Evolutionary conservation across 2,797 vertebrate species (phyloP).

Genomic region (Phylloscopus collybita): DNA sequence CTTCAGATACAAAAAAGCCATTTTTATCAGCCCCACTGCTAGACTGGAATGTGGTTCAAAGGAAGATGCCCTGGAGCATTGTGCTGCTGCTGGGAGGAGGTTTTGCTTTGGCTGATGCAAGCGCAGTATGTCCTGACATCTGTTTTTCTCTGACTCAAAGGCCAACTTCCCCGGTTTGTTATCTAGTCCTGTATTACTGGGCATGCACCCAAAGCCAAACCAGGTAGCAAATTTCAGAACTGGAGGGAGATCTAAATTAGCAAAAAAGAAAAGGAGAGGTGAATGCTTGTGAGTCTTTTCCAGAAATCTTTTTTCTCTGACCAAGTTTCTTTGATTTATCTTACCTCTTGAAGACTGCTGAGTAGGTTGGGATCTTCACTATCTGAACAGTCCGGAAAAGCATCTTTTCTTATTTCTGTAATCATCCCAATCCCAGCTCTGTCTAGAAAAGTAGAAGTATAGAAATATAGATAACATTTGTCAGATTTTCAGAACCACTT

Average conservation of each 20-base stretch:
- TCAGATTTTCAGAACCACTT: neutral
- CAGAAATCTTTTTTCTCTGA: neutral
- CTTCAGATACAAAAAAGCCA: conserved; percentile 65
- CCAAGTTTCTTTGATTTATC: neutral
- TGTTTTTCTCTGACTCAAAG: conserved; percentile 26
- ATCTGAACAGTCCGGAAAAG: neutral
- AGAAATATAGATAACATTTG: neutral
- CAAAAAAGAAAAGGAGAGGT: neutral
- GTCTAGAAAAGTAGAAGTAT: neutral
- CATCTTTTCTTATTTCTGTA: neutral
- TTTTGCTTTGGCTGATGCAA: conserved; percentile 94
- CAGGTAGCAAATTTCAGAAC: neutral
- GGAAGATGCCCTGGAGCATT: conserved; percentile 93
- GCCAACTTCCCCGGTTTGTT: conserved; percentile 12
- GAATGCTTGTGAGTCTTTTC: neutral
- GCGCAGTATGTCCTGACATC: conserved; percentile 82
- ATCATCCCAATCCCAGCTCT: neutral
- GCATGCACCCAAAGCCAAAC: conserved; percentile 44
- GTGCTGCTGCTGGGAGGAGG: conserved; percentile 96
- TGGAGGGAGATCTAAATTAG: conserved; percentile 1
- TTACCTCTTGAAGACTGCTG: neutral
- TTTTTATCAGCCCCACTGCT: conserved; percentile 82
- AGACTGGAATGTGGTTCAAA: conserved; percentile 89
- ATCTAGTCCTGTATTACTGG: conserved; percentile 28
- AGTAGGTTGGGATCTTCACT: neutral